Base-by-base conservation (phyloP, 2,113 vertebrate genomes). In the Chionomys nivalis region DNA sequence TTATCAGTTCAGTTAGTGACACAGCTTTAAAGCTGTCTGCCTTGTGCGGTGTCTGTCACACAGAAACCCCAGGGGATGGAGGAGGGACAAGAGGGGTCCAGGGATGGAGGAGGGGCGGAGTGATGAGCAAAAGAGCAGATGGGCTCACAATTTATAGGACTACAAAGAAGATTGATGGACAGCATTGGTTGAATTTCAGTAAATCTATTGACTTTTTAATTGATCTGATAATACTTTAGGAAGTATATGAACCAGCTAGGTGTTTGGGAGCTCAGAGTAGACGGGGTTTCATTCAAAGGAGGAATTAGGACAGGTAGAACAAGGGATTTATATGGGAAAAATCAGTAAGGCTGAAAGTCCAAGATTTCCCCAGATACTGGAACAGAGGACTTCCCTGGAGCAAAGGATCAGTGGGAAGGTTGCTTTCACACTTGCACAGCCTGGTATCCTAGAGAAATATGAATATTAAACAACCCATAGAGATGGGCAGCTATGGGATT, bases 131-230 rank as follows among this genome's bases (percentile, higher is more conserved):
- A 17, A 39, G 75, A 21, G 2, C 28, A 28, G 24, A 11, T 52
- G 26, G 49, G 65, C 1, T 75, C 76, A 61, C 65, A 90, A 66
- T 10, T 73, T 89, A 66, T 3, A 76, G 5, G 16, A 77, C 8
- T 88, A 78, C n/a, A 88, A 88, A 95, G 68, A 31, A 94, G 76
- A 93, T 68, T 55, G 66, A 11, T 85, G 7, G 12, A 73, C 90
- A 87, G 21, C n/a, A 13, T 75, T 76, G 19, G 44, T 68, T 68
- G 17, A 73, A 77, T 82, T 94, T 96, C 76, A 68, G 26, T 92
- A 72, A 90, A 55, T 76, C 3, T 70, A 70, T 89, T 24, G 44
- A 90, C 66, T 72, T 83, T 75, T 78, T 70, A 73, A 73, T 73
- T 83, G 52, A 9, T 63, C 70, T 70, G 19, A 58, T 70, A 87